Evolutionary conservation across 2,797 vertebrate genomes (phyloP).

Genomic region (Triplophysa yarkandensis): DNA sequence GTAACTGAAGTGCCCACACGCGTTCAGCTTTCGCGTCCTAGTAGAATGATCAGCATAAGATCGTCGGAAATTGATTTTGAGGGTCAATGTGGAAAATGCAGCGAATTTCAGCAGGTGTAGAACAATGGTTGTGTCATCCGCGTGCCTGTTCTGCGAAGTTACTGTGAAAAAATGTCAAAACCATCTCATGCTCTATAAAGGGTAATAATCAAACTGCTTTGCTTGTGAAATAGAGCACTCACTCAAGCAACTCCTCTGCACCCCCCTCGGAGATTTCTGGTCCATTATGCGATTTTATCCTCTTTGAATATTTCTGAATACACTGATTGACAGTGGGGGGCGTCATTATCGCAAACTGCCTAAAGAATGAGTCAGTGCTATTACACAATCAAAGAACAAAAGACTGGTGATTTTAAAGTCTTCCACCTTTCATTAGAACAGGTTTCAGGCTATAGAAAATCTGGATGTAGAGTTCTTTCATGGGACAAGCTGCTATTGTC

Average conservation of each 20-base stretch:
- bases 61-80: not conserved
- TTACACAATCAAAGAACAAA: constrained; percentile 62
- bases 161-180: constrained; percentile 54
- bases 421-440: constrained; percentile 57
- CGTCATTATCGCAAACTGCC: constrained; percentile 56
- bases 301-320: constrained; percentile 61
- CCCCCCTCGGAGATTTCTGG: constrained; percentile 44
- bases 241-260: constrained; percentile 40
- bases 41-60: constrained; percentile 6
- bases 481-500: not conserved
- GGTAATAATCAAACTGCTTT: constrained; percentile 56
- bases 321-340: constrained; percentile 59
- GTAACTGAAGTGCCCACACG: constrained; percentile 26
- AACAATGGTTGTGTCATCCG: constrained; percentile 34
- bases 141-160: constrained; percentile 32
- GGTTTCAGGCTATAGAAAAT: constrained; percentile 19
- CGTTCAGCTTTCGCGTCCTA: constrained; percentile 34
- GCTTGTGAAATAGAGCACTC: constrained; percentile 53
- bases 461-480: constrained; percentile 1
- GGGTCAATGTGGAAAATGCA: not conserved
- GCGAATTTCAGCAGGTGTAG: constrained; percentile 11
- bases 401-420: constrained; percentile 55
- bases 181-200: constrained; percentile 45
- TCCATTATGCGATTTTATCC: constrained; percentile 54
- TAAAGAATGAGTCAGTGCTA: constrained; percentile 55